Percentiles rank a stretch among this genome's conserved stretches.
Evolutionary conservation across 2,113 vertebrate species (phyloP).

Genomic region (Nerophis lumbriciformis): DNA sequence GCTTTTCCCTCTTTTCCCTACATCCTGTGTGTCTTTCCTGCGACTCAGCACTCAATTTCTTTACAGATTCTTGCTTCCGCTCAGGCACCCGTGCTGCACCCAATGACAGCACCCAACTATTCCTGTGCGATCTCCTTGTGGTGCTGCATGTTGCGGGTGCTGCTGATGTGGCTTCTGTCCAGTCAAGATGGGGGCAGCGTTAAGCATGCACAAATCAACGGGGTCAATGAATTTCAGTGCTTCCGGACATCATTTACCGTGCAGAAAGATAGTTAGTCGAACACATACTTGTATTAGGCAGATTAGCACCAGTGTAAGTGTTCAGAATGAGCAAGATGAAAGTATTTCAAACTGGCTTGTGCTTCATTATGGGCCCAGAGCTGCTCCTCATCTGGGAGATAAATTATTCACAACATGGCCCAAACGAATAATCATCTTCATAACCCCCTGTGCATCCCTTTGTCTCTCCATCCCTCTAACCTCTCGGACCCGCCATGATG

Average conservation of each 20-base stretch:
- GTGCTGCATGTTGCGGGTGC: constrained; percentile 5
- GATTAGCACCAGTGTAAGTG: constrained; percentile 24
- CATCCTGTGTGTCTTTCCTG: constrained; percentile 41
- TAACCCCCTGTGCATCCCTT: constrained; percentile 34
- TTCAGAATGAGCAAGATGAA: constrained; percentile 46
- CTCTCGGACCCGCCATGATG: constrained; percentile 17
- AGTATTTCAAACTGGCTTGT: constrained; percentile 38
- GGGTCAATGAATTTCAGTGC: constrained; percentile 8
- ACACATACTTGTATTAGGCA: constrained; percentile 20
- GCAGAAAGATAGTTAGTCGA: constrained; percentile 8
- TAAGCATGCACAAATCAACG: constrained; percentile 9
- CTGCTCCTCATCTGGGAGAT: constrained; percentile 37
- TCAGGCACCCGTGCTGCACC: constrained; percentile 16
- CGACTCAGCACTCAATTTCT: constrained; percentile 30
- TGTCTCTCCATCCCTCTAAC: constrained; percentile 27
- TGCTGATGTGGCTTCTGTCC: constrained; percentile 3
- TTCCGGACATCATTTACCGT: background rate
- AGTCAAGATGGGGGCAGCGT: background rate
- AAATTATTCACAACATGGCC: constrained; percentile 59
- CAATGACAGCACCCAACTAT: constrained; percentile 12
- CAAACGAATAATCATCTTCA: constrained; percentile 55
- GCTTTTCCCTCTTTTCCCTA: constrained; percentile 45
- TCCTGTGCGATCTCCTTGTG: constrained; percentile 35
- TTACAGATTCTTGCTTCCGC: constrained; percentile 16
- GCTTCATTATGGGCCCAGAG: constrained; percentile 52